phyloP scores from a whole-genome alignment of 2,888 invertebrate species.

The Flexamia atlantica region DNA sequence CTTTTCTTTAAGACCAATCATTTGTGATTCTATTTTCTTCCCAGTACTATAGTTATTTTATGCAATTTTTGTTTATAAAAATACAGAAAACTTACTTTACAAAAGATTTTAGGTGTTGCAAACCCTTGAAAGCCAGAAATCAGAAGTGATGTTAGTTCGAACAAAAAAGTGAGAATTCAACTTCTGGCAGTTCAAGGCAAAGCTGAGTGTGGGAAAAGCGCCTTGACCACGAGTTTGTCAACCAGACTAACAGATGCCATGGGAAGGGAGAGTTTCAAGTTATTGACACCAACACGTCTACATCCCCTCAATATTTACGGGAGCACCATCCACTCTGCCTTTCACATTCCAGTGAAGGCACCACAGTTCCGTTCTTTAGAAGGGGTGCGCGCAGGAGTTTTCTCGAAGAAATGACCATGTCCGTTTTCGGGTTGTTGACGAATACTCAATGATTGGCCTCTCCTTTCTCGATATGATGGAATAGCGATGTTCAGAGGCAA shows the following conservation, averaged over 20 bases:
- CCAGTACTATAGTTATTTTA: too few species aligned
- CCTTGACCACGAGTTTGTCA: slow-evolving; percentile 26
- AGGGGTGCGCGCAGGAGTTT: background rate
- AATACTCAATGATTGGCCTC: slow-evolving; percentile 45
- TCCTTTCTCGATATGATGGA: slow-evolving; percentile 19
- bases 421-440: slow-evolving; percentile 30
- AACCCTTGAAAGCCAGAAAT: too few species aligned
- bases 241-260: background rate
- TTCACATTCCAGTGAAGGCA: background rate
- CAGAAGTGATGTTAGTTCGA: too few species aligned
- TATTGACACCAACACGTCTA: slow-evolving; percentile 52
- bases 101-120: too few species aligned
- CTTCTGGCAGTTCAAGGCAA: slow-evolving; percentile 50
- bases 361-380: background rate
- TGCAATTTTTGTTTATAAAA: too few species aligned
- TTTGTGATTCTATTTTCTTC: too few species aligned
- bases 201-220: slow-evolving; percentile 59
- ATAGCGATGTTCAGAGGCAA: slow-evolving; percentile 40
- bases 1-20: too few species aligned
- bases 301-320: slow-evolving; percentile 31
- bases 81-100: too few species aligned
- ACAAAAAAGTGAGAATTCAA: too few species aligned
- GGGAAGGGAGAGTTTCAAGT: background rate
- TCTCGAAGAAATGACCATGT: background rate
- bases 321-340: slow-evolving; percentile 18